Conservation (phyloP, 2,797 vertebrate species). For the Labroides dimidiatus region DNA sequence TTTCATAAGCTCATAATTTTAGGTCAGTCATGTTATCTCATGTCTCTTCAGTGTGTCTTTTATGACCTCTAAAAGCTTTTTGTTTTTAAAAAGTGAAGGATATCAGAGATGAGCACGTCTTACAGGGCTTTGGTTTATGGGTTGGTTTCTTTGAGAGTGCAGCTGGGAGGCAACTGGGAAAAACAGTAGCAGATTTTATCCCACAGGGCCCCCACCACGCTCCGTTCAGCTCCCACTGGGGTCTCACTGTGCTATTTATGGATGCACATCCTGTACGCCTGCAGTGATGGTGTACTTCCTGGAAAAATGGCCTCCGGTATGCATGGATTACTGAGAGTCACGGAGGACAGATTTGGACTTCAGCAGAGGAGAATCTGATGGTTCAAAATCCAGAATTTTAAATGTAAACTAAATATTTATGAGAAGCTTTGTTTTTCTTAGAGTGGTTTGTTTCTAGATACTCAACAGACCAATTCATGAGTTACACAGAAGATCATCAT, state of each 20-base stretch:
- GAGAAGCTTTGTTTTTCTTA: too few relatives aligned
- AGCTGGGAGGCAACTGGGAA: conserved; percentile 12
- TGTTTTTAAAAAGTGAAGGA: too few relatives aligned
- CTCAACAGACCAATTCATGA: too few relatives aligned
- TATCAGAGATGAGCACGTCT: background rate
- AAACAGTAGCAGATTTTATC: conserved; percentile 25
- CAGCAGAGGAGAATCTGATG: too few relatives aligned
- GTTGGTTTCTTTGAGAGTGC: conserved; percentile 21
- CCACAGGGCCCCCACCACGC: conserved; percentile 17
- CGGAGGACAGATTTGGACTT: background rate
- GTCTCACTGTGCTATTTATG: conserved; percentile 1
- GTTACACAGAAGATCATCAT: background rate
- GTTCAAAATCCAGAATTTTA: too few relatives aligned
- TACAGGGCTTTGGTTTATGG: background rate
- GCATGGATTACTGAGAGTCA: conserved; percentile 9
- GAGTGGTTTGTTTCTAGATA: too few relatives aligned
- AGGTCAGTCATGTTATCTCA: too few relatives aligned
- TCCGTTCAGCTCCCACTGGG: conserved; percentile 7
- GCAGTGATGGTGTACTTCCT: conserved; percentile 4
- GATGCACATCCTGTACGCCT: conserved; percentile 14
- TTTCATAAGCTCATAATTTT: too few relatives aligned
- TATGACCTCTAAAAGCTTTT: too few relatives aligned
- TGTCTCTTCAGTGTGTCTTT: too few relatives aligned
- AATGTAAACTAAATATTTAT: too few relatives aligned
- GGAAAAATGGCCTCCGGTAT: conserved; percentile 17